A percentile compares a stretch with the other conserved stretches of the same genome.
Evolutionary conservation across 1,140 invertebrate genomes (phyloP).

Genomic region (Sycobia sp.): DNA sequence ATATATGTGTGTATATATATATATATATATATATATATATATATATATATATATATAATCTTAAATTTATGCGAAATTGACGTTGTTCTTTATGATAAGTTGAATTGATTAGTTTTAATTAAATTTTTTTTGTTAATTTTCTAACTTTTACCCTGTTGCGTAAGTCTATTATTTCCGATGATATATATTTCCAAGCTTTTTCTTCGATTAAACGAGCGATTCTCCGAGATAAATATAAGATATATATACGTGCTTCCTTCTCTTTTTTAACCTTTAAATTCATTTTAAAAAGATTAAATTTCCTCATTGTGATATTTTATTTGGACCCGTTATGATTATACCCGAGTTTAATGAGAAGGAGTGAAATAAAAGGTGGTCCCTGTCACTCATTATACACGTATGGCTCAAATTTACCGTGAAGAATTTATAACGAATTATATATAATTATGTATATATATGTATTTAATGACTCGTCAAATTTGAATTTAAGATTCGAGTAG

Average conservation of each 20-base stretch:
- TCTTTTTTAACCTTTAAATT: no score
- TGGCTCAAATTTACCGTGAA: no score
- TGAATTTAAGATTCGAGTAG: no score
- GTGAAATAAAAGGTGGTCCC: constrained; percentile 11
- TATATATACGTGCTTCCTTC: not conserved
- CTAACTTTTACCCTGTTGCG: constrained; percentile 26
- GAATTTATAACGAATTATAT: no score
- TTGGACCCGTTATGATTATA: constrained; percentile 18
- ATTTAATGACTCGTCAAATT: no score
- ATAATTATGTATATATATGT: no score
- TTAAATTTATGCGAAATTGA: constrained; percentile 17
- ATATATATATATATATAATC: not conserved
- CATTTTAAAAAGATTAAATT: no score
- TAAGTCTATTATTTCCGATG: constrained; percentile 21
- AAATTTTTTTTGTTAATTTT: no score
- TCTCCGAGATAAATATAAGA: constrained; percentile 12
- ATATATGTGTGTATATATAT: no score
- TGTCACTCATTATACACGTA: not conserved
- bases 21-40: no score
- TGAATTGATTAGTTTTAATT: constrained; percentile 10
- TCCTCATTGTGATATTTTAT: no score
- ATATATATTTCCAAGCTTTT: constrained; percentile 8
- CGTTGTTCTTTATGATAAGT: constrained; percentile 3
- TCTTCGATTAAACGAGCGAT: no score
- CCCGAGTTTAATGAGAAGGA: not conserved